Evolutionary conservation across 1,140 invertebrate species (phyloP).

Genomic region (Planococcus citri): DNA sequence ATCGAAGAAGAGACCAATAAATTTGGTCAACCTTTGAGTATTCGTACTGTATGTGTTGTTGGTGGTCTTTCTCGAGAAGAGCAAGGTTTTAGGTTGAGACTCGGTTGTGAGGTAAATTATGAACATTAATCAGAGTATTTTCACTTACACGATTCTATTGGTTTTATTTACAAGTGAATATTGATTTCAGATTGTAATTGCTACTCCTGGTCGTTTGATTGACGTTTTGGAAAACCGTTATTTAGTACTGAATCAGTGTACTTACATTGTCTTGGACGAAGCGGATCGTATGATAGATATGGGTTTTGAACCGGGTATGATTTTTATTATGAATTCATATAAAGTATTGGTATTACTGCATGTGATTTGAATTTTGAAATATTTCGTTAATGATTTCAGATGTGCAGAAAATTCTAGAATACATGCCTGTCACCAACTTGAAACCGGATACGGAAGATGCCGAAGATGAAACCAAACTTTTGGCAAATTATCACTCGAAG

Average conservation of each 20-base stretch:
- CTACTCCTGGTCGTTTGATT: constrained; percentile 96
- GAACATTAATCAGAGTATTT: no score
- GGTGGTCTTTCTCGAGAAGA: constrained; percentile 96
- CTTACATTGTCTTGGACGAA: constrained; percentile 84
- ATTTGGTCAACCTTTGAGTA: constrained; percentile 88
- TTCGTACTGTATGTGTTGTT: constrained; percentile 94
- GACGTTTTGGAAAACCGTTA: constrained; percentile 98
- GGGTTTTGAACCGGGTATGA: constrained; percentile 83
- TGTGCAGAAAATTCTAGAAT: constrained; percentile 95
- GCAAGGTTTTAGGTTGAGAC: constrained; percentile 88
- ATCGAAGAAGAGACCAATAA: constrained; percentile 99
- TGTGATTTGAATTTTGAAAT: neutral
- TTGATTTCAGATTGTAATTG: constrained; percentile 81
- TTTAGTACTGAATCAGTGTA: constrained; percentile 90
- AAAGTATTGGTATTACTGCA: neutral
- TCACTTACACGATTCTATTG: neutral
- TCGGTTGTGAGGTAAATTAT: constrained; percentile 77
- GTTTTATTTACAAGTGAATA: no score
- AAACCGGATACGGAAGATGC: constrained; percentile 98
- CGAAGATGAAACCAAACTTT: constrained; percentile 81
- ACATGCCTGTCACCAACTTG: constrained; percentile 95
- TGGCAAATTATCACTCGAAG: constrained; percentile 92
- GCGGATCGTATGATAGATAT: constrained; percentile 99
- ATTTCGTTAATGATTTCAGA: constrained; percentile 38
- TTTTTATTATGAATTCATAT: constrained; percentile 21